Base-by-base conservation (phyloP, 1,140 invertebrate species). In the Diorhabda sublineata region DNA sequence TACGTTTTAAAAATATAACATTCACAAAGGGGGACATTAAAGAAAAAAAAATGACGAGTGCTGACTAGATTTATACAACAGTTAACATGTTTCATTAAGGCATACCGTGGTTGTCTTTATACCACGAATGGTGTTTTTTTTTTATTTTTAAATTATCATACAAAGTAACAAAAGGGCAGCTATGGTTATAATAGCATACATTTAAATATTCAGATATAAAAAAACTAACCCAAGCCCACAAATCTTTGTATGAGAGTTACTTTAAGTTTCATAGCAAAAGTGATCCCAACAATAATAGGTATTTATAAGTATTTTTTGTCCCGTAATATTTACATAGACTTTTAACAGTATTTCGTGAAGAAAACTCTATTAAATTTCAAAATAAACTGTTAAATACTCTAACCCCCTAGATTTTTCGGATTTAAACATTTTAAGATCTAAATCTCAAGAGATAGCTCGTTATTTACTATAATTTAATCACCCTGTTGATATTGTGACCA, bases 31-130 rank as follows among this genome's bases (percentile, higher is more conserved):
- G 63, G 63, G 70, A 75, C 71, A 68, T 68, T 72, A 75, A 76
- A 67, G 72, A 70, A 77, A 75, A 26, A n/a, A 75, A 68, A 66
- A 74, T 66, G 73, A 71, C 64, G 68, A 75, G 75, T 77, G 76
- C 76, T 74, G 72, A 74, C 75, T 76, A 76, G 74, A 74, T 68
- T 76, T 76, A 75, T 71, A 76, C 71, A 75, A 75, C 64, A 67
- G 68, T 73, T 68, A 68, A 71, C 70, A 71, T 76, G 69, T 76
- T 71, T 72, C 73, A 76, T 76, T 78, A 78, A 78, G 77, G 77
- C 77, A 78, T 76, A 73, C 71, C 75, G 75, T 77, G 76, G 71
- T 72, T 66, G 70, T 73, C 75, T 73, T 67, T 70, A 68, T 73
- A 71, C 74, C 71, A 75, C 72, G 76, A 61, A 61, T 65, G 71